A percentile compares a stretch with the other conserved stretches of the same genome.
Conservation (phyloP, 2,888 invertebrate species). For the Phrixothrix hirtus region DNA sequence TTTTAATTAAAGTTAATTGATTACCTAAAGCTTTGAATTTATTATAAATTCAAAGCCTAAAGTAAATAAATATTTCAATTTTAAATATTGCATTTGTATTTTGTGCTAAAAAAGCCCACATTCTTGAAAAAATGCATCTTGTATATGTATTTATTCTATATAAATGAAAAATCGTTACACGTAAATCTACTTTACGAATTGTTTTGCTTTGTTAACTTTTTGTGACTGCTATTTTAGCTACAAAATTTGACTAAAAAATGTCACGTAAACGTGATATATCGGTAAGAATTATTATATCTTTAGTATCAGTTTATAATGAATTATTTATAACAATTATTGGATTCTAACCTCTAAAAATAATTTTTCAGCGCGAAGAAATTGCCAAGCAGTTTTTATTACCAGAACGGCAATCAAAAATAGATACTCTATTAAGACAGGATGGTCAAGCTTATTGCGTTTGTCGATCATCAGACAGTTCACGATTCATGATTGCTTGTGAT, state of each 20-base stretch:
- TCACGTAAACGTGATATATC: conserved; percentile 44
- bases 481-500: conserved; percentile 98
- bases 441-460: conserved; percentile 95
- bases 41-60: too few relatives aligned
- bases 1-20: too few relatives aligned
- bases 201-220: too few relatives aligned
- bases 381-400: conserved; percentile 87
- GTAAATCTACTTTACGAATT: not conserved
- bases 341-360: too few relatives aligned
- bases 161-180: too few relatives aligned
- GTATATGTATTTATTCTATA: not conserved
- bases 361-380: conserved; percentile 79
- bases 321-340: too few relatives aligned
- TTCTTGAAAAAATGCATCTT: too few relatives aligned
- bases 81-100: too few relatives aligned
- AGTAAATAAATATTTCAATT: too few relatives aligned
- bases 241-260: conserved; percentile 29
- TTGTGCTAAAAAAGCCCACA: too few relatives aligned
- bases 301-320: too few relatives aligned
- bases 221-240: not conserved
- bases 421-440: conserved; percentile 83
- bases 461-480: conserved; percentile 87
- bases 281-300: conserved; percentile 41
- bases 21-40: too few relatives aligned
- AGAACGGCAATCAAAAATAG: conserved; percentile 88